Evolutionary conservation across 2,797 vertebrate species (phyloP).

Genomic region (Aythya fuligula): DNA sequence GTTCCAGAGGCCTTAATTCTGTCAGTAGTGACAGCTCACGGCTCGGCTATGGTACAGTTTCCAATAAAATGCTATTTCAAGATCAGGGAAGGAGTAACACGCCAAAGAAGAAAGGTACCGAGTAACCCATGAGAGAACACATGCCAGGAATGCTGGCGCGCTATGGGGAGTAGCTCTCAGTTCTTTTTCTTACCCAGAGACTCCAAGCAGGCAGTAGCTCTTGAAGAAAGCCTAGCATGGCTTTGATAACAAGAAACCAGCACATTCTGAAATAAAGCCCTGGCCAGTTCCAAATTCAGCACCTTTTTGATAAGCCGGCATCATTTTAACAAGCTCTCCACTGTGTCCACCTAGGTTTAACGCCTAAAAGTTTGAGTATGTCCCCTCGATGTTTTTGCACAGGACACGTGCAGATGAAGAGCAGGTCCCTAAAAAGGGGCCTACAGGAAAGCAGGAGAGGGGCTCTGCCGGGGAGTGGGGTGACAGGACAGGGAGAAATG

Average conservation of each 20-base stretch:
- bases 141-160: slow-evolving; percentile 85
- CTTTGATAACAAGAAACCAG: slow-evolving; percentile 85
- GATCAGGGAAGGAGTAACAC: slow-evolving; percentile 84
- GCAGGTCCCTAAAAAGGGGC: slow-evolving; percentile 68
- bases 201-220: slow-evolving; percentile 85
- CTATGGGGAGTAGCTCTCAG: slow-evolving; percentile 81
- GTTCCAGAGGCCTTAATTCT: slow-evolving; percentile 82
- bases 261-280: slow-evolving; percentile 88
- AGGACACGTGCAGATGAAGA: slow-evolving; percentile 88
- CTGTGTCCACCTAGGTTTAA: slow-evolving; percentile 84
- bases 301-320: slow-evolving; percentile 89
- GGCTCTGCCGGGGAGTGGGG: too few relatives aligned
- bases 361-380: slow-evolving; percentile 64
- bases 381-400: slow-evolving; percentile 36
- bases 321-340: slow-evolving; percentile 81
- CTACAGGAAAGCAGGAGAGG: too few relatives aligned
- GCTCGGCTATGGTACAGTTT: slow-evolving; percentile 84
- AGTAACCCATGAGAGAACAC: slow-evolving; percentile 83
- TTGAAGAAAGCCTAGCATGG: slow-evolving; percentile 84
- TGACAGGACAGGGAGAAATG: too few relatives aligned
- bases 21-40: slow-evolving; percentile 84
- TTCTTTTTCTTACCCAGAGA: slow-evolving; percentile 80
- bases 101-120: slow-evolving; percentile 84
- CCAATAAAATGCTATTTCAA: slow-evolving; percentile 88
- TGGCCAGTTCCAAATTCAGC: slow-evolving; percentile 89